Conservation (phyloP, 2,797 vertebrate genomes). For the Picus viridis region DNA sequence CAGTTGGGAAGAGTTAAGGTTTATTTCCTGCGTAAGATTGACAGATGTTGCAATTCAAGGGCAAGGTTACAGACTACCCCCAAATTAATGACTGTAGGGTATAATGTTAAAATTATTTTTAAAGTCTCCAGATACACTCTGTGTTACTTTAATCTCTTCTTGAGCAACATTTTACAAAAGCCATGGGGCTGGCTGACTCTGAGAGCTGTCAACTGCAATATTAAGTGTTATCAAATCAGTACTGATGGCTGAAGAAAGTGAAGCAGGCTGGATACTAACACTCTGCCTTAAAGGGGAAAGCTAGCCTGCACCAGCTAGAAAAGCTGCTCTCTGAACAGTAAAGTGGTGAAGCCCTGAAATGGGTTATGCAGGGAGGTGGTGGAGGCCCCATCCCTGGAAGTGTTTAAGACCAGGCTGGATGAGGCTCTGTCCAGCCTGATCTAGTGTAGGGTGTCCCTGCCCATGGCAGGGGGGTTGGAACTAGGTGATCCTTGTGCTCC, state of each 20-base stretch:
- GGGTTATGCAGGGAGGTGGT: no score
- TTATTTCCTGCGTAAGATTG: neutral
- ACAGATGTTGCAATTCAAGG: neutral
- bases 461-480: no score
- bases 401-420: no score
- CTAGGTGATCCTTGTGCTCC: no score
- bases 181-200: neutral
- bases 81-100: neutral
- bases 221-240: neutral
- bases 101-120: neutral
- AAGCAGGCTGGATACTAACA: rapidly evolving
- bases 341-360: neutral
- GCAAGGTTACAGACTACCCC: neutral
- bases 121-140: neutral
- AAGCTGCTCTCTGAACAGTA: neutral
- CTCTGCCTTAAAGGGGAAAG: neutral
- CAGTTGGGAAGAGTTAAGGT: neutral
- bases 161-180: neutral
- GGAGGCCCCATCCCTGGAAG: no score
- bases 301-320: neutral
- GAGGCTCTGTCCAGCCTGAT: no score
- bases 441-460: no score
- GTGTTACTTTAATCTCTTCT: neutral
- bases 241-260: neutral
- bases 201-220: neutral